phyloP scores from a whole-genome alignment of 2,888 invertebrate species.

The Pedicia rivosa region DNA sequence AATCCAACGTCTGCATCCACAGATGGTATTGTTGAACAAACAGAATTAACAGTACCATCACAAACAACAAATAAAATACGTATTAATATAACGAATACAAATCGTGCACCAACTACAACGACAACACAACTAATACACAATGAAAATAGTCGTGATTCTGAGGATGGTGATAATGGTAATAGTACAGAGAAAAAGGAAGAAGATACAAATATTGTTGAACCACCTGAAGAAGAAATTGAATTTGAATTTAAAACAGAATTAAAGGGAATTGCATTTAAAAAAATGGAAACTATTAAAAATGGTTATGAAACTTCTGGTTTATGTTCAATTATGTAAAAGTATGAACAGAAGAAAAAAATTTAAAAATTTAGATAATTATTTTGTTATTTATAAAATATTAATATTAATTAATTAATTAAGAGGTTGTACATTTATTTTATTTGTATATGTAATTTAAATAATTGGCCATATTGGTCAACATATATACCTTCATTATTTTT shows the following conservation, averaged over 20 bases:
- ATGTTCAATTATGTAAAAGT: slow-evolving; percentile 64
- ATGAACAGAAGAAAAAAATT: background rate
- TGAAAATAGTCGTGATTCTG: slow-evolving; percentile 10
- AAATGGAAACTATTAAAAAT: slow-evolving; percentile 52
- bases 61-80: slow-evolving; percentile 45
- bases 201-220: slow-evolving; percentile 21
- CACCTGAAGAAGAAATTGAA: slow-evolving; percentile 31
- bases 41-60: slow-evolving; percentile 33
- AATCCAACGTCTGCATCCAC: slow-evolving; percentile 38
- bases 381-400: no score
- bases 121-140: slow-evolving; percentile 1
- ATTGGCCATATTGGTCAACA: no score
- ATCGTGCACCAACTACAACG: slow-evolving; percentile 5
- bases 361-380: no score
- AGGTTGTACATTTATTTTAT: no score
- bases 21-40: slow-evolving; percentile 56
- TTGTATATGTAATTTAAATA: no score
- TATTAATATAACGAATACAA: slow-evolving; percentile 60
- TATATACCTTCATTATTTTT: no score
- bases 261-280: slow-evolving; percentile 46
- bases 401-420: no score
- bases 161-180: slow-evolving; percentile 14
- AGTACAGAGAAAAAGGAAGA: slow-evolving; percentile 25
- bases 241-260: slow-evolving; percentile 48
- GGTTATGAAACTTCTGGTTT: slow-evolving; percentile 72